These are phyloP conservation scores for Thinocorus orbignyianus DNA, from an alignment of 2,113 vertebrate species.

Conservation along the genomic window DNA sequence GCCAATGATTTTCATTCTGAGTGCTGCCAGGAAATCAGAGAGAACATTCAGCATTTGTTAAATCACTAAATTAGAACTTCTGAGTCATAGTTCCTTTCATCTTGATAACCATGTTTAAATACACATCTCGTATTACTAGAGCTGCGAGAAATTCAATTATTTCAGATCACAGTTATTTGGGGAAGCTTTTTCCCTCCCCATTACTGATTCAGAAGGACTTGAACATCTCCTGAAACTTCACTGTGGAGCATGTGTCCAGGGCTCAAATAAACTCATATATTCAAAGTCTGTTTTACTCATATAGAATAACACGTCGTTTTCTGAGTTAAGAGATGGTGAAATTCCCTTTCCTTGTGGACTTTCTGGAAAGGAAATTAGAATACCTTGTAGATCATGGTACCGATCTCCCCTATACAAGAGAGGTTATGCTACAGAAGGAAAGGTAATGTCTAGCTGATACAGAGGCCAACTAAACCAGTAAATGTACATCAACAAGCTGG, in stretches of 20 bases:
- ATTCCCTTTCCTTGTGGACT: not conserved
- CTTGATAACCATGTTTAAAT: not conserved
- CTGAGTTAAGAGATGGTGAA: not conserved
- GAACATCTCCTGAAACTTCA: not conserved
- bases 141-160: not conserved
- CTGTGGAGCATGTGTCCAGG: not conserved
- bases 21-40: not conserved
- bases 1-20: slow-evolving; percentile 2
- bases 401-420: not conserved
- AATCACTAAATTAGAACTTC: not conserved
- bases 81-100: not conserved
- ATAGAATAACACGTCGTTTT: not conserved
- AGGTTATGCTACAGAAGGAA: not conserved
- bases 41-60: not conserved
- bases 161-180: not conserved
- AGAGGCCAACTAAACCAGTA: not conserved
- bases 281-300: not conserved
- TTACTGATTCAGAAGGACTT: not conserved
- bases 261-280: not conserved
- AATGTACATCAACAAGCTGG: not conserved
- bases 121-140: not conserved
- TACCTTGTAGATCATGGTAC: fast-evolving
- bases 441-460: not conserved
- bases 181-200: not conserved
- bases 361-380: not conserved